A percentile compares a stretch with the other conserved stretches of the same genome.
phyloP scores from a whole-genome alignment of 2,888 invertebrate species.

The Callyntrura guangdongensis region DNA sequence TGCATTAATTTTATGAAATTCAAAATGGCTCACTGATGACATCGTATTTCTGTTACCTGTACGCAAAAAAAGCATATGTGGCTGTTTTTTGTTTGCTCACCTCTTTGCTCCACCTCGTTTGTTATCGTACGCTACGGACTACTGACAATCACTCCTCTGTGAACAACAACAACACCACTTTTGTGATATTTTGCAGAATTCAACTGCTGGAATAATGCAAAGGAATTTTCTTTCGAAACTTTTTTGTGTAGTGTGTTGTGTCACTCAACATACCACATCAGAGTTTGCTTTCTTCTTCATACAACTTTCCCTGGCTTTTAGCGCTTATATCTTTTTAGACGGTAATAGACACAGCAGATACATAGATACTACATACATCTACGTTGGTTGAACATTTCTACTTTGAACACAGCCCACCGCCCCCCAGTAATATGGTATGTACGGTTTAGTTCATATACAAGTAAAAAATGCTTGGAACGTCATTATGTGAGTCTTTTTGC shows the following conservation, averaged over 20 bases:
- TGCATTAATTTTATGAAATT: constrained; percentile 2
- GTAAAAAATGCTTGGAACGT: constrained; percentile 19
- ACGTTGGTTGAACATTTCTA: background rate
- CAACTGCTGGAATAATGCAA: constrained; percentile 1
- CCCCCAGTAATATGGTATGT: background rate
- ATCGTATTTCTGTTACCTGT: background rate
- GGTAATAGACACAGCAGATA: no score
- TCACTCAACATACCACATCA: constrained; percentile 51
- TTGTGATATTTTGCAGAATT: background rate
- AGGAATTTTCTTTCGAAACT: constrained; percentile 55
- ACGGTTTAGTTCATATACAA: background rate
- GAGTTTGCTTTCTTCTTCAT: constrained; percentile 30
- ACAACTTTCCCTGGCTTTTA: constrained; percentile 22
- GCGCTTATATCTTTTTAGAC: background rate
- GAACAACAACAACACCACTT: background rate
- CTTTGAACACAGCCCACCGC: background rate
- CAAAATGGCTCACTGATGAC: constrained; percentile 7
- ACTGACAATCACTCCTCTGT: background rate
- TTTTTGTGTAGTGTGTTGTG: constrained; percentile 48
- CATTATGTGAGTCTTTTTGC: constrained; percentile 29
- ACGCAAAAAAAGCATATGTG: background rate
- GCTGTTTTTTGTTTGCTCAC: background rate
- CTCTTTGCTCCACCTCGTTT: background rate
- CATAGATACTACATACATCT: no score
- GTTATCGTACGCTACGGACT: background rate